phyloP scores from a whole-genome alignment of 2,797 vertebrate genomes.

The Sebastes nivosus region DNA sequence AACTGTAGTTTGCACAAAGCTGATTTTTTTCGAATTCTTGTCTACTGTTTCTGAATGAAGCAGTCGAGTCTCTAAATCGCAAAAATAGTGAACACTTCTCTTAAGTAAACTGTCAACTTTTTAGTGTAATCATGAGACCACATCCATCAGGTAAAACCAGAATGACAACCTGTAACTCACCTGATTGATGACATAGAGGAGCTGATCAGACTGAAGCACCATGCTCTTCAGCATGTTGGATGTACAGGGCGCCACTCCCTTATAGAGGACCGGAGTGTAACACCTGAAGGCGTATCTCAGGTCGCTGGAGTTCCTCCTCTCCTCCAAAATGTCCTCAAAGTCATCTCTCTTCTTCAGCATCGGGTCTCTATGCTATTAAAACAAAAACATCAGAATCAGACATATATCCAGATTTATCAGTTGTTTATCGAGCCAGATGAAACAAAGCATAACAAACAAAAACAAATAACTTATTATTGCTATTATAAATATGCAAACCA shows the following conservation, averaged over 20 bases:
- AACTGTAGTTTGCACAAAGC: background rate
- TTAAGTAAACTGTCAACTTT: accelerated
- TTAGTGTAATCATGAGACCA: no score
- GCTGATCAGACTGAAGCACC: slow-evolving; percentile 89
- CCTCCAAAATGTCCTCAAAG: slow-evolving; percentile 96
- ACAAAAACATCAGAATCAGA: background rate
- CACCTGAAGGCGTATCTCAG: slow-evolving; percentile 92
- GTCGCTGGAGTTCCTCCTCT: slow-evolving; percentile 91
- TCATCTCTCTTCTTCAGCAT: slow-evolving; percentile 92
- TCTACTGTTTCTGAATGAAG: no score
- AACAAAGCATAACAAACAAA: no score
- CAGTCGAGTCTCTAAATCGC: no score
- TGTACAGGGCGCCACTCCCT: slow-evolving; percentile 86
- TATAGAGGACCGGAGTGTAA: slow-evolving; percentile 90
- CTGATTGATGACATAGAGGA: slow-evolving; percentile 90
- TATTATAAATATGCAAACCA: no score
- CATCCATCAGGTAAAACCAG: background rate
- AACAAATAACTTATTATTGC: no score
- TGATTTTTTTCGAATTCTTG: no score
- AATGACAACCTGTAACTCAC: slow-evolving; percentile 62
- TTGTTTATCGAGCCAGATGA: background rate
- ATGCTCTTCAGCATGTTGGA: slow-evolving; percentile 84
- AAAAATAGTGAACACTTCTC: no score
- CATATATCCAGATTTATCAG: background rate
- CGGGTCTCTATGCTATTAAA: slow-evolving; percentile 80